These are phyloP conservation scores for Ceratitis capitata DNA, from an alignment of 1,140 invertebrate genomes.

Conservation along the genomic window DNA sequence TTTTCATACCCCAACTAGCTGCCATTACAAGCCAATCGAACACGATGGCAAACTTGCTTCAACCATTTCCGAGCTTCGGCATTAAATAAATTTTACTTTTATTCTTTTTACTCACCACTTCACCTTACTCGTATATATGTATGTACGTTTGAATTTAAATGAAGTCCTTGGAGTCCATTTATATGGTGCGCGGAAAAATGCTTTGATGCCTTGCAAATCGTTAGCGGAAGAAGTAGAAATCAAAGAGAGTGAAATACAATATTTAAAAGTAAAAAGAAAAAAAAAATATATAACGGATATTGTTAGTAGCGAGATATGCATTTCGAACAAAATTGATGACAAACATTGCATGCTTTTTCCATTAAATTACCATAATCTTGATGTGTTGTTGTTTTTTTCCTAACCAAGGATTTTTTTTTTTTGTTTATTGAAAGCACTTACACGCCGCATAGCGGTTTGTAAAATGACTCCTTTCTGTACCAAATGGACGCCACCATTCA, in stretches of 20 bases:
- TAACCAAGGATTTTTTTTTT: neutral
- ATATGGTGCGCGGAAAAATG: neutral
- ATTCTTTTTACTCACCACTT: neutral
- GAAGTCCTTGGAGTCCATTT: slow-evolving; percentile 34
- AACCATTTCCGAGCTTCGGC: neutral
- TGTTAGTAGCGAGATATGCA: slow-evolving; percentile 33
- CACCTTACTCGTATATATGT: no score
- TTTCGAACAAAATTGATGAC: slow-evolving; percentile 38
- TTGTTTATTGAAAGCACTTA: neutral
- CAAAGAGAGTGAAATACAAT: slow-evolving; percentile 23
- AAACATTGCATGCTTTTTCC: slow-evolving; percentile 38
- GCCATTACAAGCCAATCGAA: slow-evolving; percentile 4
- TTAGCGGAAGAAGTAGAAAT: slow-evolving; percentile 9
- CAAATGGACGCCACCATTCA: neutral
- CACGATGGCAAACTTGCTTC: neutral
- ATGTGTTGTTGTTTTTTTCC: slow-evolving; percentile 4
- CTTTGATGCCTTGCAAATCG: slow-evolving; percentile 10
- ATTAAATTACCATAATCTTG: slow-evolving; percentile 38
- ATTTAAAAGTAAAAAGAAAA: neutral
- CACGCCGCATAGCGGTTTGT: neutral
- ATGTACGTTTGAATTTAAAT: slow-evolving; percentile 21
- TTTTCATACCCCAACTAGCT: slow-evolving; percentile 24
- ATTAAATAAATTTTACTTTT: neutral
- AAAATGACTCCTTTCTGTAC: neutral
- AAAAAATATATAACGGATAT: neutral